Evolutionary conservation across 2,797 vertebrate genomes (phyloP).

Genomic region (Gastrophryne carolinensis): DNA sequence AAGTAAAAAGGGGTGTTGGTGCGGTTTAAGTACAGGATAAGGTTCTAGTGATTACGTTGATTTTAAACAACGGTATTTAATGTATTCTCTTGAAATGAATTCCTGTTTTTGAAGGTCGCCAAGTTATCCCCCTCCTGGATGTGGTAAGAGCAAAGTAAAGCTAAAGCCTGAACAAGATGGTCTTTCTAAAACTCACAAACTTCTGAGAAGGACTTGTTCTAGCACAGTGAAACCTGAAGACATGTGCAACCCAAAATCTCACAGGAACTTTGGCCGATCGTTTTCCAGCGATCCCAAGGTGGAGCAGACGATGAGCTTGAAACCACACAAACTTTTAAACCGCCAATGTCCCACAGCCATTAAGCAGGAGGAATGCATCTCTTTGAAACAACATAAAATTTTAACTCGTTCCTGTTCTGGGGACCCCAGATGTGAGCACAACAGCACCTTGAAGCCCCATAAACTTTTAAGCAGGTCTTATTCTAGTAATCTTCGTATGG

Average conservation of each 20-base stretch:
- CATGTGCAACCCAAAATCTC: conserved; percentile 72
- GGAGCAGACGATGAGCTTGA: conserved; percentile 73
- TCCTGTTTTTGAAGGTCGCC: conserved; percentile 75
- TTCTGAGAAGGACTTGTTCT: conserved; percentile 80
- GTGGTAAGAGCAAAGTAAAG: conserved; percentile 84
- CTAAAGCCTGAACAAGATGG: conserved; percentile 83
- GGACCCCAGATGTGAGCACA: conserved; percentile 80
- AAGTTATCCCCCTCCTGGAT: conserved; percentile 87
- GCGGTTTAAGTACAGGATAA: no score
- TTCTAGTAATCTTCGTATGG: conserved; percentile 77
- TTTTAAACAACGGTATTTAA: no score
- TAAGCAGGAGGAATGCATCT: conserved; percentile 76
- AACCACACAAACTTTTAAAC: conserved; percentile 78
- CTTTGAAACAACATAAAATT: conserved; percentile 75
- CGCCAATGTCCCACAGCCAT: conserved; percentile 70
- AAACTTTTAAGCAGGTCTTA: conserved; percentile 81
- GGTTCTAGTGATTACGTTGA: no score
- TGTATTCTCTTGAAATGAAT: no score
- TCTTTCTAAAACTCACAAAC: conserved; percentile 82
- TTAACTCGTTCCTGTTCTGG: conserved; percentile 76
- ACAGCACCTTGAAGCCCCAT: conserved; percentile 76
- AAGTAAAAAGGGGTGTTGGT: no score
- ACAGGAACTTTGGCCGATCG: conserved; percentile 78
- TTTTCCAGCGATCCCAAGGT: conserved; percentile 78
- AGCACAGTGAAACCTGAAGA: conserved; percentile 78